Conservation (phyloP, 2,797 vertebrate genomes). For the Melanotaenia boesemani region DNA sequence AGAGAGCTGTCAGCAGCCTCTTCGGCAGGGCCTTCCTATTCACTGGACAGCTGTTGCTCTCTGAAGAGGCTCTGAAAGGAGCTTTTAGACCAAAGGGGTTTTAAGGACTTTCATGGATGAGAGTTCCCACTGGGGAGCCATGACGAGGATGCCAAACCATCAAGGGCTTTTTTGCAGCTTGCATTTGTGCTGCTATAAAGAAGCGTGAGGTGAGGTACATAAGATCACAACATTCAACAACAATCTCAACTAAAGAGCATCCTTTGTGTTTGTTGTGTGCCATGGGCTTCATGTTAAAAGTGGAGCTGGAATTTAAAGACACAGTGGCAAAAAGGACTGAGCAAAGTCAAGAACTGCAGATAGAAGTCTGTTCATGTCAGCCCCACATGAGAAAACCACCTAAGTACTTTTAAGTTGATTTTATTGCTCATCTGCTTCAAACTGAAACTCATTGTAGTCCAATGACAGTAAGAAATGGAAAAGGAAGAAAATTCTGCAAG, state of each 20-base stretch:
- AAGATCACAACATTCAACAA: conserved; percentile 2
- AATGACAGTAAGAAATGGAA: background rate
- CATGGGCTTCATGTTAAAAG: background rate
- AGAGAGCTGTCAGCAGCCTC: background rate
- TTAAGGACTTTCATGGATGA: background rate
- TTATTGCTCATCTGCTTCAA: conserved; percentile 15
- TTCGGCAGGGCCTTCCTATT: background rate
- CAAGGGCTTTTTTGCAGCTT: background rate
- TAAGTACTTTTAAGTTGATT: background rate
- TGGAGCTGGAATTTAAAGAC: background rate
- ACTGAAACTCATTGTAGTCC: background rate
- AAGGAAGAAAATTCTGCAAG: background rate
- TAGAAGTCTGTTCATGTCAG: background rate
- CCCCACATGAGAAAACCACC: background rate
- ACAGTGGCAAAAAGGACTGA: background rate
- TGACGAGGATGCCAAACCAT: background rate
- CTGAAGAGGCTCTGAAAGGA: conserved; percentile 16
- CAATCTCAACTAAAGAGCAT: background rate
- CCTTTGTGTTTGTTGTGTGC: background rate
- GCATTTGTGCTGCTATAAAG: background rate
- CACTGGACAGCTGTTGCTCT: conserved; percentile 7
- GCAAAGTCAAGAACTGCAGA: too few relatives aligned
- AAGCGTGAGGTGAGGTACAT: background rate
- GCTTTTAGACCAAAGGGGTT: background rate
- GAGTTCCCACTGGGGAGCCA: background rate